Percentiles rank a stretch among this genome's conserved stretches.
Conservation (phyloP, 1,140 invertebrate species). For the Nasonia longicornis region DNA sequence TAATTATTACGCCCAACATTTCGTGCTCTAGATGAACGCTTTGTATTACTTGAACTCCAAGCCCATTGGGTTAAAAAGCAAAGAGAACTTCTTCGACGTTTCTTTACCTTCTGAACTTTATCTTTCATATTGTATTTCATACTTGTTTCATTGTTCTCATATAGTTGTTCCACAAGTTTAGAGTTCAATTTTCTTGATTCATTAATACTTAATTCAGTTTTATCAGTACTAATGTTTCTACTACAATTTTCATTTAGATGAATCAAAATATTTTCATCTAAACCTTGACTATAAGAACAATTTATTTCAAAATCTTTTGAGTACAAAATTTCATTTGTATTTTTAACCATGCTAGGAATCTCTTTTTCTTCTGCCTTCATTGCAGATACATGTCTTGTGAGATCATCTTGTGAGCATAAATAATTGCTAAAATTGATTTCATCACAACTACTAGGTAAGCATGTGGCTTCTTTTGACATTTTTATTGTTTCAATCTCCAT, state of each 20-base stretch:
- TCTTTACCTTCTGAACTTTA: conserved; percentile 70
- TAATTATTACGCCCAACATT: conserved; percentile 70
- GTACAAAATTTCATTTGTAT: neutral
- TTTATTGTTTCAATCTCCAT: conserved; percentile 53
- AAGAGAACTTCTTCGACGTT: conserved; percentile 76
- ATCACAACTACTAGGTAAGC: neutral
- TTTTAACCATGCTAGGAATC: conserved; percentile 38
- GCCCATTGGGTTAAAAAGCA: conserved; percentile 79
- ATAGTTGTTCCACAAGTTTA: conserved; percentile 46
- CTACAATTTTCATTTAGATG: neutral
- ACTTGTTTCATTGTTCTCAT: conserved; percentile 59
- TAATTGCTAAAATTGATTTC: neutral
- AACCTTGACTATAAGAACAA: conserved; percentile 29
- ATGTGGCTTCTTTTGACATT: neutral
- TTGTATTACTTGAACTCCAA: conserved; percentile 75
- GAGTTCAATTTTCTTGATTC: conserved; percentile 40
- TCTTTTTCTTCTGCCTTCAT: neutral
- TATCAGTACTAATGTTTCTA: conserved; percentile 18
- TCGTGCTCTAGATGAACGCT: conserved; percentile 76
- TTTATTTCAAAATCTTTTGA: conserved; percentile 26
- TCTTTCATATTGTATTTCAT: conserved; percentile 65
- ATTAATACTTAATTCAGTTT: conserved; percentile 43
- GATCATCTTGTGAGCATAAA: neutral
- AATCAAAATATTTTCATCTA: neutral
- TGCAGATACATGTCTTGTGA: neutral